A percentile compares a stretch with the other conserved stretches of the same genome.
phyloP scores from a whole-genome alignment of 1,140 invertebrate species.

The Aphelenchoides besseyi region DNA sequence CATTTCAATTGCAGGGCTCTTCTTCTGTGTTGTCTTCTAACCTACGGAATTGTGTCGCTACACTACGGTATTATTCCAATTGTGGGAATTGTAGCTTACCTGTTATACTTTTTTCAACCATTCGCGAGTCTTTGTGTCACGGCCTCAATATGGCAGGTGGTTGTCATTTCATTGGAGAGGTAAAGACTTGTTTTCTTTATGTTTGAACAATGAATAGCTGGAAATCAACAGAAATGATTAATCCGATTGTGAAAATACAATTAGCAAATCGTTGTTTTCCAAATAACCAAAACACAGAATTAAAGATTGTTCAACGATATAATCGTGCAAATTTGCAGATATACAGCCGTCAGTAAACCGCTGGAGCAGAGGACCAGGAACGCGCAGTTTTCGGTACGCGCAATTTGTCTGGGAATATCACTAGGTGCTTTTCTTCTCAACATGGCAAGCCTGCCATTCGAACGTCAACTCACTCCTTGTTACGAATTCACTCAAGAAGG shows the following conservation, averaged over 20 bases:
- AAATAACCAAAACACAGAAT: slow-evolving; percentile 11
- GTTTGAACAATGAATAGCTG: too few species aligned
- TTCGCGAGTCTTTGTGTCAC: slow-evolving; percentile 60
- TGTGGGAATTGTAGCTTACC: slow-evolving; percentile 55
- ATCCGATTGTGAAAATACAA: neutral
- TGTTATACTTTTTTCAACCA: slow-evolving; percentile 58
- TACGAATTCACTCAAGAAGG: slow-evolving; percentile 47
- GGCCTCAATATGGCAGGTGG: slow-evolving; percentile 60
- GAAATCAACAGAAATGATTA: too few species aligned
- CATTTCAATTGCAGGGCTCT: neutral
- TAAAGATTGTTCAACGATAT: neutral
- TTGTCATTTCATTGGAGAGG: slow-evolving; percentile 59
- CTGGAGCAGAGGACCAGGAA: slow-evolving; percentile 56
- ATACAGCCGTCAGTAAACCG: slow-evolving; percentile 51
- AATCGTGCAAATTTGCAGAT: slow-evolving; percentile 34
- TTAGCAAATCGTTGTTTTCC: neutral
- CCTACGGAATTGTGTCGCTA: slow-evolving; percentile 52
- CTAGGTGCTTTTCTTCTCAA: slow-evolving; percentile 57
- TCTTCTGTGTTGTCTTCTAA: slow-evolving; percentile 36
- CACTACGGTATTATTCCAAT: slow-evolving; percentile 58
- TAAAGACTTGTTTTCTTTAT: slow-evolving; percentile 7
- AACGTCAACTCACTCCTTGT: slow-evolving; percentile 47
- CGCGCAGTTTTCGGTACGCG: slow-evolving; percentile 55
- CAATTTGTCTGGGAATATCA: slow-evolving; percentile 49
- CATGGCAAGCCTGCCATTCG: slow-evolving; percentile 54